phyloP scores from a whole-genome alignment of 2,888 invertebrate genomes.

The Dryadula phaetusa region DNA sequence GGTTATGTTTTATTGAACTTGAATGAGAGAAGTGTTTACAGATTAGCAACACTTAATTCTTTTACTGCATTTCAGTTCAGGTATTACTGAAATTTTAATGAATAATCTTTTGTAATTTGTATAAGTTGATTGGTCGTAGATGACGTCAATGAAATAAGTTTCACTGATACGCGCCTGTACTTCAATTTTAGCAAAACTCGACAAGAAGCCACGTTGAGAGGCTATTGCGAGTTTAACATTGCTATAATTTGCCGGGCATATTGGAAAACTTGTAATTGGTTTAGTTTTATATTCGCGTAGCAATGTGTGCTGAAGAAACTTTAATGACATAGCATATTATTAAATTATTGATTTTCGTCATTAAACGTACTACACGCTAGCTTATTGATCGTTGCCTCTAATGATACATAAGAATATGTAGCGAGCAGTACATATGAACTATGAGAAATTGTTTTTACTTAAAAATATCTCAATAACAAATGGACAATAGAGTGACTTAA shows the following conservation, averaged over 20 bases:
- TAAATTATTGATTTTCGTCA: conserved; percentile 49
- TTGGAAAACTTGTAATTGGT: conserved; percentile 82
- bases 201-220: conserved; percentile 64
- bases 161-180: conserved; percentile 56
- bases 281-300: conserved; percentile 76
- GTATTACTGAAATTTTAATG: background rate
- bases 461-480: too few species aligned
- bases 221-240: conserved; percentile 72
- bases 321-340: conserved; percentile 69
- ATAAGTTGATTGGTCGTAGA: conserved; percentile 18
- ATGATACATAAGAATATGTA: too few species aligned
- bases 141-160: conserved; percentile 37
- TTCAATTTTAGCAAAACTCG: conserved; percentile 62
- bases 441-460: too few species aligned
- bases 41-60: background rate
- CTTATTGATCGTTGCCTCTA: background rate
- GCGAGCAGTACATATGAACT: too few species aligned
- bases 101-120: background rate
- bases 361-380: conserved; percentile 9
- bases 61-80: too few species aligned
- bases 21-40: background rate
- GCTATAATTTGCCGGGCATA: conserved; percentile 77
- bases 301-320: conserved; percentile 66
- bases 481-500: background rate
- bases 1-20: too few species aligned